A percentile compares a stretch with the other conserved stretches of the same genome.
Conservation (phyloP, 2,888 invertebrate species). For the Drosophila austrosaltans region DNA sequence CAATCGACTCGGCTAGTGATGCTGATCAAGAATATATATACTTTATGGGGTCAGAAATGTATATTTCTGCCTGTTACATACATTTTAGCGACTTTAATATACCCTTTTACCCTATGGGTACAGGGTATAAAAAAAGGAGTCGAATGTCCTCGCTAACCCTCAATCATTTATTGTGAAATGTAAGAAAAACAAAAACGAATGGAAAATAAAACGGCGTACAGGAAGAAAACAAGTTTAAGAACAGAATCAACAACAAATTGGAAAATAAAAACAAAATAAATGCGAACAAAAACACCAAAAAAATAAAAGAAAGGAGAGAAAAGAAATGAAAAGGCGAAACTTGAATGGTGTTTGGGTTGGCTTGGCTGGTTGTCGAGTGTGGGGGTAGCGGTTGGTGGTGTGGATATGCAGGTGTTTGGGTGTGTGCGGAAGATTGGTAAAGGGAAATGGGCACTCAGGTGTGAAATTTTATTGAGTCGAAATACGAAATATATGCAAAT, state of each 20-base stretch:
- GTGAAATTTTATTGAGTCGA: constrained; percentile 77
- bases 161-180: constrained; percentile 7
- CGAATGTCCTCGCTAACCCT: constrained; percentile 9
- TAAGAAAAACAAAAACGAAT: constrained; percentile 9
- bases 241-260: constrained; percentile 52
- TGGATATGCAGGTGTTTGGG: constrained; percentile 10
- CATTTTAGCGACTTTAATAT: too few relatives aligned
- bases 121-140: background rate
- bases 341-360: constrained; percentile 20
- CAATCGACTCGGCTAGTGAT: too few relatives aligned
- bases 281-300: constrained; percentile 18
- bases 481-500: constrained; percentile 78
- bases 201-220: constrained; percentile 10
- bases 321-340: constrained; percentile 32
- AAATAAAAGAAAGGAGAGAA: background rate
- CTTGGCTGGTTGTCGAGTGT: background rate
- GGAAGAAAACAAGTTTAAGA: constrained; percentile 34
- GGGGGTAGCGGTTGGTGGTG: background rate
- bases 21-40: too few relatives aligned
- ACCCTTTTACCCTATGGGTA: too few relatives aligned
- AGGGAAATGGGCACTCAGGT: constrained; percentile 61
- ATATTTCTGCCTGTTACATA: too few relatives aligned
- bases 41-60: too few relatives aligned
- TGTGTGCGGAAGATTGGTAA: constrained; percentile 35
- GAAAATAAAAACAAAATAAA: constrained; percentile 40